A percentile compares a stretch with the other conserved stretches of the same genome.
These are phyloP conservation scores for Apostichopus leukothele DNA, from an alignment of 53 echinoderm and acorn worm genomes.

Conservation along the genomic window DNA sequence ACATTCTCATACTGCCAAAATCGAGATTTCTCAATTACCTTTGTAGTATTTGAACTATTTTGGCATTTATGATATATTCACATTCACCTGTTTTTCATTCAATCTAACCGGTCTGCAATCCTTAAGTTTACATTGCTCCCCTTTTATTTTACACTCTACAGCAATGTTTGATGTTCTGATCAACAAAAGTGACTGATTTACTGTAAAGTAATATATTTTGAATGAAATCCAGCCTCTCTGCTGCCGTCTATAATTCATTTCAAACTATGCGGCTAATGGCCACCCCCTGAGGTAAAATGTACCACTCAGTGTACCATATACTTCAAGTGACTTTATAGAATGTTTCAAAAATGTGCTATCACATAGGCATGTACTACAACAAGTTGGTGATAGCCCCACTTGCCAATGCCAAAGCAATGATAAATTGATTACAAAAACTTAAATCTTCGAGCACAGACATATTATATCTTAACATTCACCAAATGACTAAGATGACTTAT, in stretches of 20 bases:
- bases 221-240: not conserved
- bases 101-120: no score
- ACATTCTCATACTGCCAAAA: no score
- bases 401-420: not conserved
- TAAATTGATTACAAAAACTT: not conserved
- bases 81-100: no score
- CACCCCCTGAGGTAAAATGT: not conserved
- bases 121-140: not conserved
- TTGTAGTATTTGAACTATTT: no score
- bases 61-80: no score
- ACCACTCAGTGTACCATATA: not conserved
- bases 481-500: not conserved
- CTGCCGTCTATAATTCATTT: not conserved
- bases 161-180: conserved; percentile 27
- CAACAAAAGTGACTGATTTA: conserved; percentile 38
- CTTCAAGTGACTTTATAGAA: not conserved
- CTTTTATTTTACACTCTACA: not conserved
- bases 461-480: not conserved
- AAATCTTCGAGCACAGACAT: not conserved
- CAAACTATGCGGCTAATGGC: not conserved
- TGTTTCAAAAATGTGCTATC: not conserved
- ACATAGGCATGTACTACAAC: not conserved
- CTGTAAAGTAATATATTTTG: not conserved
- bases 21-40: no score
- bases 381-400: conserved; percentile 2